phyloP scores from a whole-genome alignment of 1,140 invertebrate species.

The Neodiprion virginianus region DNA sequence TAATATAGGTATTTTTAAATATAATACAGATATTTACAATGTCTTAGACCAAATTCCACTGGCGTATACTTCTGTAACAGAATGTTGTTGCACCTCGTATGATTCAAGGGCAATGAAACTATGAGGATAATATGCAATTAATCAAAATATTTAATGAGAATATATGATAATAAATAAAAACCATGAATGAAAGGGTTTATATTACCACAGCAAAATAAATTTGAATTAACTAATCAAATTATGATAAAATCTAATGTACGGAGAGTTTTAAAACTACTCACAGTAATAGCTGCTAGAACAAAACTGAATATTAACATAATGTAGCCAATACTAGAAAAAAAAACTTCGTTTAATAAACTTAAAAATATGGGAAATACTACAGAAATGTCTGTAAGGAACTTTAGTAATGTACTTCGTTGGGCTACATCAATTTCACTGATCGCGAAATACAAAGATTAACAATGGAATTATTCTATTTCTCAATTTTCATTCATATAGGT shows the following conservation, averaged over 20 bases:
- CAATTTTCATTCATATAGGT: no score
- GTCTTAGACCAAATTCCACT: background rate
- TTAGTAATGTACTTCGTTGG: background rate
- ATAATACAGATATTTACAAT: background rate
- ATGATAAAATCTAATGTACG: no score
- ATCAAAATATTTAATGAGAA: background rate
- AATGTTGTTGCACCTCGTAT: background rate
- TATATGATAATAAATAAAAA: slow-evolving; percentile 4
- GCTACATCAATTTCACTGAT: background rate
- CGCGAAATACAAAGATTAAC: background rate
- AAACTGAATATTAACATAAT: background rate
- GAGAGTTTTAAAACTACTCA: no score
- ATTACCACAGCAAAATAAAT: background rate
- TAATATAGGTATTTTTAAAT: background rate
- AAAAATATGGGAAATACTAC: background rate
- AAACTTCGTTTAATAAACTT: background rate
- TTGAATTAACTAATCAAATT: no score
- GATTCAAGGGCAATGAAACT: no score
- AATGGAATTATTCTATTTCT: background rate
- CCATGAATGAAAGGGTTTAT: background rate
- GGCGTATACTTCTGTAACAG: background rate
- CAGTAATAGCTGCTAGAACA: background rate
- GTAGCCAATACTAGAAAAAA: background rate
- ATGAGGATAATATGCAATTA: no score
- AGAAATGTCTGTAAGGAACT: background rate